Conservation (phyloP, 2,113 vertebrate species). For the Stegostoma tigrinum region DNA sequence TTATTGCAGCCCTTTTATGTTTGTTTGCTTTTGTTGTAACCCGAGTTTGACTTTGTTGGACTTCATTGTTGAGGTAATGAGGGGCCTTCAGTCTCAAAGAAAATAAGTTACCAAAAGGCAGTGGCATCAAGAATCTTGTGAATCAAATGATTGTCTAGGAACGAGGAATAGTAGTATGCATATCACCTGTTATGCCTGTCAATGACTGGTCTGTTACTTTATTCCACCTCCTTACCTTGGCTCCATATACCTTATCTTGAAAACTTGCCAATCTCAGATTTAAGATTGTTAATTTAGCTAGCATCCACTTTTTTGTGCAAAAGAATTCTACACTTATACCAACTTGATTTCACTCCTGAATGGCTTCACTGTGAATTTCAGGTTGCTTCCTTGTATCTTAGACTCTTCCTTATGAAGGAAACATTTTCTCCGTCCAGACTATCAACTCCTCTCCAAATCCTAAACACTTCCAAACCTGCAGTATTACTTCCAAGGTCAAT, state of each 20-base stretch:
- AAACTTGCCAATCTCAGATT: neutral
- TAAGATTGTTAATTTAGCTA: neutral
- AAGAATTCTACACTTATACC: neutral
- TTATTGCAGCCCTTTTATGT: too few relatives aligned
- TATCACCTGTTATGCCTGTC: neutral
- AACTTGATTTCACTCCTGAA: neutral
- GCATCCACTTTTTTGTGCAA: neutral
- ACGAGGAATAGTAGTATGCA: neutral
- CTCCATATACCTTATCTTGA: neutral
- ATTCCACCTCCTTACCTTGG: neutral
- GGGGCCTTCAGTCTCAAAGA: neutral
- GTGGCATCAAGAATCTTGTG: neutral
- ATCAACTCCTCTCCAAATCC: neutral
- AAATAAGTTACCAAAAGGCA: neutral
- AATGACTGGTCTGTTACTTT: neutral
- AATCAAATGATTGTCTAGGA: neutral
- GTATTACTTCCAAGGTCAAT: too few relatives aligned
- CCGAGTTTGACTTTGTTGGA: neutral
- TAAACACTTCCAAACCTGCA: neutral
- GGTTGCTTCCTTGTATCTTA: neutral
- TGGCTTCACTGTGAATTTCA: neutral
- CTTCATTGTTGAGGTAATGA: neutral
- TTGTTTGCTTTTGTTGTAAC: neutral
- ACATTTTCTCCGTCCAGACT: neutral
- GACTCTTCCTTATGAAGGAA: neutral